A percentile compares a stretch with the other conserved stretches of the same genome.
Conservation (phyloP, 2,888 invertebrate genomes). For the Neoaliturus tenellus region DNA sequence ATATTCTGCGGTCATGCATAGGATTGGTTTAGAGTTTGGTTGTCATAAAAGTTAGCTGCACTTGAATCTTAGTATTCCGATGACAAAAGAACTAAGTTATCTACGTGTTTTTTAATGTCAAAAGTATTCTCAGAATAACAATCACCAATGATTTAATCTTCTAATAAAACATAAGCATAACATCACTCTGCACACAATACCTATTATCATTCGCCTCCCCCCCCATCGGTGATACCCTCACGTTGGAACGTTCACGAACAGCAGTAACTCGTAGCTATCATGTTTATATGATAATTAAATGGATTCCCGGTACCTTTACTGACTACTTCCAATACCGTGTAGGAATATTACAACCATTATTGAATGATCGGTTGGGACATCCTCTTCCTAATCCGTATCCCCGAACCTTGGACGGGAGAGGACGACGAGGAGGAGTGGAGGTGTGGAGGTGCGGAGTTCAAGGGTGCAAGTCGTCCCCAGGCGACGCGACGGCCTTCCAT, state of each 20-base stretch:
- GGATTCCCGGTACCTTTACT: neutral
- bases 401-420: neutral
- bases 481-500: slow-evolving; percentile 11
- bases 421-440: neutral
- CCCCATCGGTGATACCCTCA: neutral
- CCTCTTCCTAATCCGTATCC: slow-evolving; percentile 16
- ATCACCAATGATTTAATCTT: neutral
- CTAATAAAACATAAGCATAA: neutral
- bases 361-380: neutral
- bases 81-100: neutral
- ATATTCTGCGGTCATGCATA: too few relatives aligned
- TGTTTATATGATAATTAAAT: slow-evolving; percentile 11
- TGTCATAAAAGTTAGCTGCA: too few relatives aligned
- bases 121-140: neutral
- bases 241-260: neutral
- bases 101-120: neutral
- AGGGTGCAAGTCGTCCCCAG: neutral
- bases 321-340: neutral
- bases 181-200: neutral
- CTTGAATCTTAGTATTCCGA: too few relatives aligned
- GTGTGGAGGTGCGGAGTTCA: neutral
- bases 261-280: neutral
- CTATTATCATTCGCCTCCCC: neutral
- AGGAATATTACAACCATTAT: neutral
- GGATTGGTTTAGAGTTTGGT: too few relatives aligned